Base-by-base conservation (phyloP, 2,888 invertebrate genomes). In the Parnassius apollo region DNA sequence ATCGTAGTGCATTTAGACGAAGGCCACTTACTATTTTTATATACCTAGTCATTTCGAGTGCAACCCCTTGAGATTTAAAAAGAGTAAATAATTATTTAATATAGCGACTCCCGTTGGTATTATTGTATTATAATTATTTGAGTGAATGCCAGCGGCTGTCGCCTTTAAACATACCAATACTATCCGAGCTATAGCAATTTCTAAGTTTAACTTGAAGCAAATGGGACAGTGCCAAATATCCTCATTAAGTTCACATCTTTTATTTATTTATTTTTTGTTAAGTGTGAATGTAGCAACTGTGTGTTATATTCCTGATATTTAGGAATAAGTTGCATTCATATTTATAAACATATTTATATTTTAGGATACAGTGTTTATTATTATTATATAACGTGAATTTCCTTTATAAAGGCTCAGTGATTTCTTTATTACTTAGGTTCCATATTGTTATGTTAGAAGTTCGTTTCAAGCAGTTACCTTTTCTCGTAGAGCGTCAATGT, bases 181-280 rank as follows among this genome's bases (percentile, higher is more conserved):
- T 73, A 75, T 80, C 78, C 70, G 69, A 66, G 61, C 70, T 70
- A 68, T 69, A 65, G 35, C 62, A 64, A 59, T 64, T 68, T 59
- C 65, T 65, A 69, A 68, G 71, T 72, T 71, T 66, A 70, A 69
- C 68, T 69, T 68, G 66, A 68, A 70, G 68, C 66, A 69, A 85
- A 85, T 84, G 87, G 89, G 90, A 85, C 86, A 87, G 92, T 92
- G 92, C 92, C 92, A 92, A 92, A 92, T 90, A 91, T 82, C 88
- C 82, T 91, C 87, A 86, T 80, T 89, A 84, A 83, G 86, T 86
- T 86, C 84, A 85, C 83, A 82, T 84, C 76, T 77, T 56, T 72
- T 73, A 75, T 82, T 85, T 88, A 82, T 87, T 83, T 56, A 44
- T 71, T 75, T 74, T 81, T 84, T 83, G 81, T 85, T 84, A 83